Percentiles rank a stretch among this genome's conserved stretches.
These are phyloP conservation scores for Acanthosepion esculentum DNA, from an alignment of 2,888 invertebrate species.

Conservation along the genomic window DNA sequence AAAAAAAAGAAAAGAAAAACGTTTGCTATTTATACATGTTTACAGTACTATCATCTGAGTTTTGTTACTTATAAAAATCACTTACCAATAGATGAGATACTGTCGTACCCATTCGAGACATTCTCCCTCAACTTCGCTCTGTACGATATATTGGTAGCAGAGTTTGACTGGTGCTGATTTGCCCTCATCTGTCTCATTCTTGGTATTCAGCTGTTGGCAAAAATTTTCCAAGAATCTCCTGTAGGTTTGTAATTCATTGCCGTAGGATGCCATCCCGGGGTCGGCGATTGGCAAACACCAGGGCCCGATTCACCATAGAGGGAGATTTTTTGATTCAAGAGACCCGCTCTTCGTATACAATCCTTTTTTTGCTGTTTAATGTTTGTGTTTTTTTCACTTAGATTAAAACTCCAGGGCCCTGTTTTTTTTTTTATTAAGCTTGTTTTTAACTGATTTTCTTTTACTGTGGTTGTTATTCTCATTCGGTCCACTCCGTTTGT, in stretches of 20 bases:
- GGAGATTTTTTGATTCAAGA: constrained; percentile 52
- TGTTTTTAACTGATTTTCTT: background rate
- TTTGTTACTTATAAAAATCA: constrained; percentile 41
- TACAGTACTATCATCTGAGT: background rate
- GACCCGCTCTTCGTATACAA: constrained; percentile 57
- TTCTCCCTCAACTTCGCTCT: constrained; percentile 69
- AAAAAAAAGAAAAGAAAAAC: too few species aligned
- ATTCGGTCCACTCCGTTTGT: background rate
- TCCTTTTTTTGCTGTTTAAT: background rate
- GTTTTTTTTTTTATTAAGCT: background rate
- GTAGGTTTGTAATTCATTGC: constrained; percentile 59
- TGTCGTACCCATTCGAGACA: constrained; percentile 69
- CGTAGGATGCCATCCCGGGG: constrained; percentile 63
- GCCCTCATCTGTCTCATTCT: constrained; percentile 55
- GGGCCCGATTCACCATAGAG: constrained; percentile 53
- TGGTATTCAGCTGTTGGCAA: constrained; percentile 60
- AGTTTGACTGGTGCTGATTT: constrained; percentile 60
- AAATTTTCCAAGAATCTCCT: constrained; percentile 64
- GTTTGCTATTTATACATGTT: background rate
- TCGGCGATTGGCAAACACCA: constrained; percentile 50
- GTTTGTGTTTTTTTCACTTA: background rate
- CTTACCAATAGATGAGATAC: constrained; percentile 67
- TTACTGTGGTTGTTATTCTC: background rate
- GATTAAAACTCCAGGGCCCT: background rate
- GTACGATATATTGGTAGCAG: constrained; percentile 54